Base-by-base conservation (phyloP, 1,140 invertebrate species). In the Anoplolepis gracilipes region DNA sequence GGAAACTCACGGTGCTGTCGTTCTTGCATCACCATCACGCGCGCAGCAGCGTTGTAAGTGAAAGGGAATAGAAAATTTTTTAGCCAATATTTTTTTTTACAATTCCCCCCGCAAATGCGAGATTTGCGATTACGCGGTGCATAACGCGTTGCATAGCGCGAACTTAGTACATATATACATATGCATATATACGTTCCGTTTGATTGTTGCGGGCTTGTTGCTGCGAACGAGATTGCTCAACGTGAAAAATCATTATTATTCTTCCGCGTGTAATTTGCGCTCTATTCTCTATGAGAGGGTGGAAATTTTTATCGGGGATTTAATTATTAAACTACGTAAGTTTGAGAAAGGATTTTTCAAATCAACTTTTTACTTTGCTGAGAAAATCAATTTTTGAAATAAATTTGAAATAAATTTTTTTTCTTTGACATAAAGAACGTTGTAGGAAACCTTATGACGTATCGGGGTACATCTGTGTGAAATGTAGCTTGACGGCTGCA, bases 31-130 rank as follows among this genome's bases (percentile, higher is more conserved):
- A 90, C 84, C 77, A 61, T 72, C 55, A 13, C 49, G 59, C 61
- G 75, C 59, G 28, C 55, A 33, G 57, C 67, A 36, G 39, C 16
- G 16, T 30, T 22, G 42, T 25, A 39, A 89, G 88, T 90, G 88
- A 90, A 90, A 90, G 88, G 88, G 88, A 90, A 77, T 89, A 79
- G 88, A 85, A 57, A 70, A 84, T 90, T 90, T 90, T 89, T 85
- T 59, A 33, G 75, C 39, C 8, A 22, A 62, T 39, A 75, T 75
- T 61, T 77, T 46, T n/a, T 82, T 69, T 86, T 49, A 36, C 19
- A 10, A 7, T 49, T n/a, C 36, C 33, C 81, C n/a, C 67, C 25
- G 28, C 49, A 49, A 79, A 67, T 57, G 39, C 67, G 6, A 61
- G 78, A 84, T 78, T 64, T 78, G 53, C 82, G 82, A 65, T 78